Evolutionary conservation across 1,140 invertebrate genomes (phyloP).

Genomic region (Pseudobourletiella spinata): DNA sequence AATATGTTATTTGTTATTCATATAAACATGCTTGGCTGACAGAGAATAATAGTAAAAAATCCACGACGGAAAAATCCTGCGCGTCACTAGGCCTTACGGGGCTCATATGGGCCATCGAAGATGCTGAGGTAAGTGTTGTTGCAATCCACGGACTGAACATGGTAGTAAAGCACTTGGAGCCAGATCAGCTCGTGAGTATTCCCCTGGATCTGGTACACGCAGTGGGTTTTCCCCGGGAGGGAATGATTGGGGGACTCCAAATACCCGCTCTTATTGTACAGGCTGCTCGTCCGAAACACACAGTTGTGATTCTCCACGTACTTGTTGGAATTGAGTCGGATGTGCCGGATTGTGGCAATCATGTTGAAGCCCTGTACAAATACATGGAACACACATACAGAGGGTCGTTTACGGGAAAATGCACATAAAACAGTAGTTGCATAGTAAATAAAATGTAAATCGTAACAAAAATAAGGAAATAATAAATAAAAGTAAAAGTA

Average conservation of each 20-base stretch:
- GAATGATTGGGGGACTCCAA: slow-evolving; percentile 6
- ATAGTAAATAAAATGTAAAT: no score
- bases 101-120: neutral
- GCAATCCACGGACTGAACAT: slow-evolving; percentile 1
- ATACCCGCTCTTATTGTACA: slow-evolving; percentile 1
- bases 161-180: slow-evolving; percentile 4
- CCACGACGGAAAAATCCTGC: neutral
- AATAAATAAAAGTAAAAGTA: no score
- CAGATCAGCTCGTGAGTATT: neutral
- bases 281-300: neutral
- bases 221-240: neutral
- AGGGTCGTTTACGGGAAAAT: no score
- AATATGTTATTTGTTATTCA: no score
- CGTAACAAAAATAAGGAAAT: no score
- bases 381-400: no score
- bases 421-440: no score
- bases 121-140: neutral
- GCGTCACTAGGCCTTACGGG: neutral
- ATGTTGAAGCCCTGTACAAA: slow-evolving; percentile 7
- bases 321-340: neutral
- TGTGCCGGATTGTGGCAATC: neutral
- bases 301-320: slow-evolving; percentile 8
- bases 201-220: slow-evolving; percentile 2
- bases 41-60: no score
- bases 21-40: no score